Base-by-base conservation (phyloP, 2,797 vertebrate genomes). In the Neosilurus mollespiculum region DNA sequence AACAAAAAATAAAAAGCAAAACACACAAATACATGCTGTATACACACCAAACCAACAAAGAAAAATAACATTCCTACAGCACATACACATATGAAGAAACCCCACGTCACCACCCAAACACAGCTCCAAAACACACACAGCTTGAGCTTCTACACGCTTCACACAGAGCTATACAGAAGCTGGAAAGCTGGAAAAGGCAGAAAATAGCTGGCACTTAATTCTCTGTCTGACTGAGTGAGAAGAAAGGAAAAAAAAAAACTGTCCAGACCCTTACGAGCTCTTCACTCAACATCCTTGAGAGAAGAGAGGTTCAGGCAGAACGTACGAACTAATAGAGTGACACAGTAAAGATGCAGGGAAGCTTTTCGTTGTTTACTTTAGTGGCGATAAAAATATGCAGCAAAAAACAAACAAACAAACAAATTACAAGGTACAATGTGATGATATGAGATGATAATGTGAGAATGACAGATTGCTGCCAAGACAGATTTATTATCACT, bases 331-430 rank as follows among this genome's bases (percentile, higher is more conserved):
- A 83, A 86, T 86, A 91, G 87, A 89, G 91, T 84, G 88, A 89
- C 86, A 88, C 89, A 85, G 90, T 91, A 92, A 94, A 93, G 93
- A 93, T 93, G 93, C 93, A 94, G 92, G 91, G 92, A 90, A 90
- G 90, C 90, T 86, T 89, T 86, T 85, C 56, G 58, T 11, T 49
- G 56, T 78, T 82, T 49, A 61, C 70, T 58, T 54, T 34, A 62
- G 58, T 18, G 54, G 15, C 67, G 70, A 75, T 22, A 37, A 22
- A 76, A 59, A 43, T 61, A 34, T 61, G 34, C 16, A 43, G 37
- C 56, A n/a, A 61, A 61, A 75, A 61, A 61, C 56, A 61, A 43
- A 61, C 30, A 77, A 15, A 30, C 14, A 59, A 26, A 54, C 14
- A 54, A 34, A 61, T n/a, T 43, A 43, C 54, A 59, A 59, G 30